Conservation (phyloP, 2,888 invertebrate genomes). For the Cephus pygmeus region DNA sequence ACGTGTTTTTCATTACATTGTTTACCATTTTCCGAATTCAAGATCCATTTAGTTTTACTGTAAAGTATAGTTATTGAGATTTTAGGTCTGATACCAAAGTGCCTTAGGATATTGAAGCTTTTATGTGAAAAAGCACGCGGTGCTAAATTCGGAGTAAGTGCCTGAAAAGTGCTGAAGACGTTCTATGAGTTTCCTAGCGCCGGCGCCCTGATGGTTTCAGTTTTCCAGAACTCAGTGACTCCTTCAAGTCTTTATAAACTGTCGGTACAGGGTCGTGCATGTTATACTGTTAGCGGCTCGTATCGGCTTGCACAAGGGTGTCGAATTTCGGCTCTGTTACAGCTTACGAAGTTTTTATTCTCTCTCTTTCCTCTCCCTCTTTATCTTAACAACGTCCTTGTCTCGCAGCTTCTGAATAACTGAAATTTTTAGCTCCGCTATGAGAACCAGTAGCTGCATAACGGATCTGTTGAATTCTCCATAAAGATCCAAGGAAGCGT, state of each 20-base stretch:
- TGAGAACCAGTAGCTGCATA: neutral
- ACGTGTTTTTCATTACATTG: neutral
- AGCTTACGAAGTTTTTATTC: slow-evolving; percentile 1
- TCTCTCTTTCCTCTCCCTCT: neutral
- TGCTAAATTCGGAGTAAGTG: neutral
- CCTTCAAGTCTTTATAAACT: neutral
- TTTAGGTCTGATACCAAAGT: neutral
- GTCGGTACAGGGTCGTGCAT: neutral
- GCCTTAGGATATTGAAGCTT: slow-evolving; percentile 12
- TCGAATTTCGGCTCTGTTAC: slow-evolving; percentile 46
- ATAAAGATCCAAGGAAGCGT: neutral
- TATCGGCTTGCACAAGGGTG: slow-evolving; percentile 48
- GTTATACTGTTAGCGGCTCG: slow-evolving; percentile 20
- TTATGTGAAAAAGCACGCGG: neutral
- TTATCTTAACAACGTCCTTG: neutral
- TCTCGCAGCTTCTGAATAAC: neutral
- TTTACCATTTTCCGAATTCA: neutral
- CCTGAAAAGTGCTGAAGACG: neutral
- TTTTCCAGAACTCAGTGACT: neutral
- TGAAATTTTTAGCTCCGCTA: neutral
- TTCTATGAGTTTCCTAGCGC: slow-evolving; percentile 19
- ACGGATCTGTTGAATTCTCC: neutral
- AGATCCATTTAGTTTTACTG: neutral
- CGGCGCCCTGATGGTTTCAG: slow-evolving; percentile 28
- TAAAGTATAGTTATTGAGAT: neutral